Conservation (phyloP, 1,140 invertebrate genomes). For the Limonius californicus region DNA sequence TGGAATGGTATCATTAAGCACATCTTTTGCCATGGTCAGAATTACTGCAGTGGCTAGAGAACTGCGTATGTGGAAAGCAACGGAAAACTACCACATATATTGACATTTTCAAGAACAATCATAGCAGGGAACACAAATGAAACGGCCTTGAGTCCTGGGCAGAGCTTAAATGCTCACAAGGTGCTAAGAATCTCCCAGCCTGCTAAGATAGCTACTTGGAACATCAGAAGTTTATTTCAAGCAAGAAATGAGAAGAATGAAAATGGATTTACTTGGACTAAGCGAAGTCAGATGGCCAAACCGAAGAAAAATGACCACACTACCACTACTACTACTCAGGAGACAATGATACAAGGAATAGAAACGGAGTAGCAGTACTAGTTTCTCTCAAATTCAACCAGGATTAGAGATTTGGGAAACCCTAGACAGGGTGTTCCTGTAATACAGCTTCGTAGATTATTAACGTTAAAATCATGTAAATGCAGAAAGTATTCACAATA, state of each 20-base stretch:
- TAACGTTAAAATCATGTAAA: too few relatives aligned
- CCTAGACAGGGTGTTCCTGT: too few relatives aligned
- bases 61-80: not conserved
- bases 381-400: not conserved
- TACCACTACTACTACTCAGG: not conserved
- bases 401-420: too few relatives aligned
- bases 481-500: too few relatives aligned
- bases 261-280: slow-evolving; percentile 25
- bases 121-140: not conserved
- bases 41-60: not conserved
- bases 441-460: too few relatives aligned
- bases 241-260: slow-evolving; percentile 20
- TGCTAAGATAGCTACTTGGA: not conserved
- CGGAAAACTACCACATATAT: not conserved
- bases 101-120: not conserved
- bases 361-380: not conserved
- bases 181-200: slow-evolving; percentile 7
- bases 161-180: slow-evolving; percentile 2
- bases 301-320: not conserved
- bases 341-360: not conserved
- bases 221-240: not conserved
- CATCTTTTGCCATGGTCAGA: not conserved
- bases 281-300: slow-evolving; percentile 23
- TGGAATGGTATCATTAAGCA: too few relatives aligned
- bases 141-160: slow-evolving; percentile 5